These are phyloP conservation scores for Manacus vitellinus DNA, from an alignment of 2,113 vertebrate genomes.

Conservation along the genomic window DNA sequence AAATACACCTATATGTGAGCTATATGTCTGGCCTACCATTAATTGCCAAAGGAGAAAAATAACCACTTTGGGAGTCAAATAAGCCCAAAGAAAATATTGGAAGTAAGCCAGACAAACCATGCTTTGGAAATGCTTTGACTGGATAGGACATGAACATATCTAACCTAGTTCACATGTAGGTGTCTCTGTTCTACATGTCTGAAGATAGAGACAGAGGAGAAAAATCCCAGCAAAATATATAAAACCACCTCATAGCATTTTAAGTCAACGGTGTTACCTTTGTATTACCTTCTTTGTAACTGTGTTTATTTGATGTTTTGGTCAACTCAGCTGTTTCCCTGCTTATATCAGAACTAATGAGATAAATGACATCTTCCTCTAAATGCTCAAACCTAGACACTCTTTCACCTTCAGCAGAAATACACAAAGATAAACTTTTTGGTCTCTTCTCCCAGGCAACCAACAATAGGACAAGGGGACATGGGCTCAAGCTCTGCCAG, in stretches of 20 bases:
- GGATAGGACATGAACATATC: rapidly evolving
- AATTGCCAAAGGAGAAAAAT: neutral
- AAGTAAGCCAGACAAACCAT: neutral
- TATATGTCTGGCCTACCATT: neutral
- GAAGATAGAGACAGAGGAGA: neutral
- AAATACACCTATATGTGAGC: neutral
- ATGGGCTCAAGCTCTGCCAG: no score
- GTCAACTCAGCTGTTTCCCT: neutral
- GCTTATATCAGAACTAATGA: neutral
- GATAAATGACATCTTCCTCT: neutral
- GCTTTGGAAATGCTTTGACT: neutral
- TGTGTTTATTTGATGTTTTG: neutral
- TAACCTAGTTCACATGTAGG: neutral
- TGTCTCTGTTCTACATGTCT: neutral
- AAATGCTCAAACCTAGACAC: neutral
- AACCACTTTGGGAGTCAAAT: neutral
- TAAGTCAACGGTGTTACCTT: neutral
- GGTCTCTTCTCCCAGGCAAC: no score
- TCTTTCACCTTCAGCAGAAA: neutral
- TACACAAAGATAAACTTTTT: neutral
- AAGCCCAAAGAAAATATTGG: neutral
- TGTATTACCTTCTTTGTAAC: neutral
- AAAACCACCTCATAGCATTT: neutral
- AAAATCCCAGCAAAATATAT: neutral
- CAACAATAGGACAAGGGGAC: no score